Percentiles rank a stretch among this genome's conserved stretches.
These are phyloP conservation scores for Hypsopygia costalis DNA, from an alignment of 2,888 invertebrate species.

Conservation along the genomic window DNA sequence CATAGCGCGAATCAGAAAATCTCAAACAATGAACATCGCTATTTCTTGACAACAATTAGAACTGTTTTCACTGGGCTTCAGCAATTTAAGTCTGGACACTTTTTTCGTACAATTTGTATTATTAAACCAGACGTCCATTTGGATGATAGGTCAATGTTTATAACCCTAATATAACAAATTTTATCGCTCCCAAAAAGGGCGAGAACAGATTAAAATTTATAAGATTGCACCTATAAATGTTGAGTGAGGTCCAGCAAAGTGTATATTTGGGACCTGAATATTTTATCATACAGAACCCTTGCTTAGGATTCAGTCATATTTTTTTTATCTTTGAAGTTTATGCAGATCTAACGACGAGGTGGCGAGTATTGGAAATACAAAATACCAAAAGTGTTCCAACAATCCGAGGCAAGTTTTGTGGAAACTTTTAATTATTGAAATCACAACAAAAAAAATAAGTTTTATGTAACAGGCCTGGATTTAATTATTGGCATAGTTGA, in stretches of 20 bases:
- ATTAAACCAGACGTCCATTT: no score
- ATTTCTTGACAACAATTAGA: no score
- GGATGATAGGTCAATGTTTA: no score
- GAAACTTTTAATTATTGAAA: constrained; percentile 42
- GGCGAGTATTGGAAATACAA: constrained; percentile 7
- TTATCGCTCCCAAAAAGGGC: constrained; percentile 3
- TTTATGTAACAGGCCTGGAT: no score
- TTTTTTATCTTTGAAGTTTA: no score
- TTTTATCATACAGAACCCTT: constrained; percentile 4
- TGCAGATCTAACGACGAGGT: neutral
- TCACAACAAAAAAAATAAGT: constrained; percentile 17
- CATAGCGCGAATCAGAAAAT: no score
- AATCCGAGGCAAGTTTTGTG: constrained; percentile 20
- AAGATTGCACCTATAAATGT: constrained; percentile 7
- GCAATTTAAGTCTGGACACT: no score
- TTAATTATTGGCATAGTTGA: no score
- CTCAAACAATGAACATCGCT: no score
- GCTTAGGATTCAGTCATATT: neutral
- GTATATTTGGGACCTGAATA: constrained; percentile 5
- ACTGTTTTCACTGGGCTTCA: no score
- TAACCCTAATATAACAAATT: constrained; percentile 3
- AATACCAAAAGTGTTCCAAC: constrained; percentile 1
- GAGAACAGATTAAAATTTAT: constrained; percentile 7
- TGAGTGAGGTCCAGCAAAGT: neutral
- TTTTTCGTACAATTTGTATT: no score